A percentile compares a stretch with the other conserved stretches of the same genome.
These are phyloP conservation scores for Neomorphus geoffroyi DNA, from an alignment of 2,797 vertebrate genomes.

Conservation along the genomic window DNA sequence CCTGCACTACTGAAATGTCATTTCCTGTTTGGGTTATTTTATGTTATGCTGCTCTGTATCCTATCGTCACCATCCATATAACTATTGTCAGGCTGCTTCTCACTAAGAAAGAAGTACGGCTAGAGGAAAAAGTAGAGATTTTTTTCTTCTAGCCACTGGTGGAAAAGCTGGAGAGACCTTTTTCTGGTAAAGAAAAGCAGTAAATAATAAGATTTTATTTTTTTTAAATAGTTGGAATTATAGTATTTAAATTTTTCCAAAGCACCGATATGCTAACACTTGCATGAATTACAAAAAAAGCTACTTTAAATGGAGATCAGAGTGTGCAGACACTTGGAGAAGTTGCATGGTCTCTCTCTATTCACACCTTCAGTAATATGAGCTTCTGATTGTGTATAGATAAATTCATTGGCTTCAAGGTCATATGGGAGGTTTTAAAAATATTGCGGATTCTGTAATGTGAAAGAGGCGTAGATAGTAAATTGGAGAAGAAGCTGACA, in stretches of 20 bases:
- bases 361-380: background rate
- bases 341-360: background rate
- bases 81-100: background rate
- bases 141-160: background rate
- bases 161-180: background rate
- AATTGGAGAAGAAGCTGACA: background rate
- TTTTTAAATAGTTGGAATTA: background rate
- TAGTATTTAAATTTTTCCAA: background rate
- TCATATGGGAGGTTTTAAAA: background rate
- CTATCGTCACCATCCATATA: background rate
- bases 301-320: background rate
- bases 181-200: background rate
- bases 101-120: background rate
- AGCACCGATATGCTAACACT: background rate
- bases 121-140: background rate
- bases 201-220: background rate
- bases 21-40: constrained; percentile 14
- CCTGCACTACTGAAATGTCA: background rate
- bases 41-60: background rate
- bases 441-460: background rate
- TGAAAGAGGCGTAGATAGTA: background rate
- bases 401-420: background rate
- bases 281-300: background rate
- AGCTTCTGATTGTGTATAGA: background rate
- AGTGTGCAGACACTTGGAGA: background rate